Evolutionary conservation across 2,113 vertebrate genomes (phyloP).

Genomic region (Tragulus kanchil): DNA sequence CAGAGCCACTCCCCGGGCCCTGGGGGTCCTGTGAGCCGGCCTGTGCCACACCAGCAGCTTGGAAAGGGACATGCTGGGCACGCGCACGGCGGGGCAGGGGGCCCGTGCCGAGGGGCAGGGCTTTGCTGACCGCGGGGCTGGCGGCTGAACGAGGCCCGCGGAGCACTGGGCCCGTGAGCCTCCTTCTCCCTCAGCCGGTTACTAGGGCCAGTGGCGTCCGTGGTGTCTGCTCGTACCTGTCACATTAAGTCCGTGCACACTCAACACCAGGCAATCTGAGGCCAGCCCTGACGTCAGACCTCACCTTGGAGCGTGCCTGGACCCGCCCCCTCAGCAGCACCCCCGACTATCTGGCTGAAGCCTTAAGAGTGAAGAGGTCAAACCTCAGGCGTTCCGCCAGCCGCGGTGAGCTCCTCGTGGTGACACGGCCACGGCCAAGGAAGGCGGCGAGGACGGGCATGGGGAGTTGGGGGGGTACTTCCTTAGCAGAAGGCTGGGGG

Average conservation of each 20-base stretch:
- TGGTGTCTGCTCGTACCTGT: background rate
- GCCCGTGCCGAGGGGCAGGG: background rate
- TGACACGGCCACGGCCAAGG: background rate
- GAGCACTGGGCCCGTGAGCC: background rate
- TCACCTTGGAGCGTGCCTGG: conserved; percentile 72
- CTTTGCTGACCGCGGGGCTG: background rate
- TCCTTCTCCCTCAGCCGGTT: background rate
- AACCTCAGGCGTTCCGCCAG: conserved; percentile 88
- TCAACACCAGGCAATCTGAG: conserved; percentile 82
- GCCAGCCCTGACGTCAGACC: conserved; percentile 84
- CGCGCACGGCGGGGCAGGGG: background rate
- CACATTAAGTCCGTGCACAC: background rate
- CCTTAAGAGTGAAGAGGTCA: conserved; percentile 89
- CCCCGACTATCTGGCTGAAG: conserved; percentile 91
- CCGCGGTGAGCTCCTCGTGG: conserved; percentile 84
- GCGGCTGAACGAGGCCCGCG: background rate
- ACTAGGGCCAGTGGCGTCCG: background rate
- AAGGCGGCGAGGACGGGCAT: background rate
- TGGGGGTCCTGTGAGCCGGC: background rate
- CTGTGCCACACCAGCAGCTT: background rate
- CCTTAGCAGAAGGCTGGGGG: background rate
- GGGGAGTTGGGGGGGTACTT: background rate
- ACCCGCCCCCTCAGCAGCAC: conserved; percentile 74
- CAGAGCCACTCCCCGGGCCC: background rate
- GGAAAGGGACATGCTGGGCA: background rate